A percentile compares a stretch with the other conserved stretches of the same genome.
Evolutionary conservation across 1,140 invertebrate genomes (phyloP).

Genomic region (Apis dorsata): DNA sequence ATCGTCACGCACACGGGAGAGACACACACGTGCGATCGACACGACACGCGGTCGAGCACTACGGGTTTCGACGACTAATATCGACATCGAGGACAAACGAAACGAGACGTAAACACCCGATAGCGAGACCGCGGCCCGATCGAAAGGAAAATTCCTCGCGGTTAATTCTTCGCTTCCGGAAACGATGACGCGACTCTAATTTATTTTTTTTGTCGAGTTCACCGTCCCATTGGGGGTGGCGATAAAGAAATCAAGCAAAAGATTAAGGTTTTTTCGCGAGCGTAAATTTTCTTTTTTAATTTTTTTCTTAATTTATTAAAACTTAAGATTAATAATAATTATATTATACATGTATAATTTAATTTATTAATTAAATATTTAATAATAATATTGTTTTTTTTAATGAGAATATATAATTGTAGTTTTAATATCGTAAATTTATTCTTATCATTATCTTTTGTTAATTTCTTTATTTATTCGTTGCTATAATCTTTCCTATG

Average conservation of each 20-base stretch:
- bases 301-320: too few relatives aligned
- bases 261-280: too few relatives aligned
- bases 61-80: background rate
- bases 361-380: too few relatives aligned
- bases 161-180: background rate
- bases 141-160: background rate
- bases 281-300: too few relatives aligned
- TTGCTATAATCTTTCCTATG: too few relatives aligned
- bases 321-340: too few relatives aligned
- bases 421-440: too few relatives aligned
- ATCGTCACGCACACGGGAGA: background rate
- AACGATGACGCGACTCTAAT: background rate
- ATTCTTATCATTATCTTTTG: too few relatives aligned
- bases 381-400: too few relatives aligned
- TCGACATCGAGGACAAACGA: background rate
- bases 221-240: background rate
- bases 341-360: too few relatives aligned
- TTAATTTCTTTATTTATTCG: too few relatives aligned
- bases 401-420: too few relatives aligned
- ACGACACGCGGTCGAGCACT: background rate
- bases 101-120: constrained; percentile 1
- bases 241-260: background rate
- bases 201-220: background rate
- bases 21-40: background rate
- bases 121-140: background rate